Evolutionary conservation across 92 coral and sea anemone species (phyloP), one percentile per base, ranked within the genome.

Genomic region (Montipora capitata): DNA sequence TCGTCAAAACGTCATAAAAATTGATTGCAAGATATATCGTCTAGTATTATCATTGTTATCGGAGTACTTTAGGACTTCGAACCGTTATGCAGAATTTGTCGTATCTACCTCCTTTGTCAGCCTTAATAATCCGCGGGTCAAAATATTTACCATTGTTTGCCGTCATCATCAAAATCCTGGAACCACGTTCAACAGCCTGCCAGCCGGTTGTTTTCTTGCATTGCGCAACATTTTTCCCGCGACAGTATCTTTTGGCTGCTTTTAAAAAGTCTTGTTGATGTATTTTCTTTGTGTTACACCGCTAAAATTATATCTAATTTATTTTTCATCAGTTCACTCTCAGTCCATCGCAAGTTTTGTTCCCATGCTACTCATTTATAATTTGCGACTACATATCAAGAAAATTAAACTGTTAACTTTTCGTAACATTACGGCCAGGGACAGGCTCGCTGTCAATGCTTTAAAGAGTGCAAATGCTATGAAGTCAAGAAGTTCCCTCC

Each of bases 141-240:
- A 83, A 83, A 83, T 72, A 83, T 83, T 83, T 72, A 83, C 72
- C 71, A 72, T 59, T 73, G 10, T 72, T 82, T 72, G 87, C 68
- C 56, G 79, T 72, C 78, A 81, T 15, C 74, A 57, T 27, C 42
- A 83, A 67, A 10, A 13, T 7, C 4, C 17, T 12, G 12, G 65
- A 51, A 80, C 38, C 65, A 18, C 35, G 8, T 43, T 66, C 15
- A 51, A 54, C 76, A n/a, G 18, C 16, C 61, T 13, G 61, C 13
- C 12, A 48, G 7, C 1, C 7, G 10, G 52, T 48, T 48, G 52
- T 48, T 48, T 12, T 80, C 38, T 64, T 80, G 67, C 41, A 44
- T 81, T 81, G 77, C 77, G 67, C 85, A 68, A 68, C 18, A 52
- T 49, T 39, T 3, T 10, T 68, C 14, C 14, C 9, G 64, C 45